Base-by-base conservation (phyloP, 1,140 invertebrate genomes). In the Drosophila nebulosa region DNA sequence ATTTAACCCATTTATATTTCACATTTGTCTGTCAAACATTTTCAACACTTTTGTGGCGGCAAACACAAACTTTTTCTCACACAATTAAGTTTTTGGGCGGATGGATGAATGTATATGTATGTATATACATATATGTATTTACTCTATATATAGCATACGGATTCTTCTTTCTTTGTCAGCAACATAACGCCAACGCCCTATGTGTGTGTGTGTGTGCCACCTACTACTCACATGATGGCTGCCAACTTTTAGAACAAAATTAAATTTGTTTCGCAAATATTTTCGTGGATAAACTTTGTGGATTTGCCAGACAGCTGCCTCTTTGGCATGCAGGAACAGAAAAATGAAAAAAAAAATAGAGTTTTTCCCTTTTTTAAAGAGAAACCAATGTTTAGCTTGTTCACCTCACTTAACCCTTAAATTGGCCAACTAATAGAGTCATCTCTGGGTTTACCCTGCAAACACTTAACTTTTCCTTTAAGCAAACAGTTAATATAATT, bases 221-320 rank as follows among this genome's bases (percentile, higher is more conserved):
- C 14, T 42, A 42, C 39, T 18, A 42, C 39, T 42, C 39, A 42
- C 39, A 42, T 42, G 39, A 46, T 21, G 39, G 16, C 39, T 46
- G 39, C 39, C 39, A 46, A 46, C 39, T 46, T 46, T 46, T 46
- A 46, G 18, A 46, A 46, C 39, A 46, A 46, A 46, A 46, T 46
- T 46, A 21, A 46, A 46, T 46, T 46, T 46, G 39, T 46, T 46
- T 46, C 39, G 39, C 39, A 46, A 46, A 46, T 46, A 46, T 46
- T 46, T 46, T 21, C 9, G 39, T 21, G 39, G 16, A 46, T 46
- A 46, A 46, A 46, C 39, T 46, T 46, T 46, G 39, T 46, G 39
- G 39, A 46, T 46, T 46, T 21, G 16, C 16, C 39, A 56, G 27
- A 21, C n/a, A 16, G n/a, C 30, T 35, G 27, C 42, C 18, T 56